Evolutionary conservation across 2,888 invertebrate species (phyloP), one percentile per base, ranked within the genome.

Genomic region (Nipponacmea schrenckii): DNA sequence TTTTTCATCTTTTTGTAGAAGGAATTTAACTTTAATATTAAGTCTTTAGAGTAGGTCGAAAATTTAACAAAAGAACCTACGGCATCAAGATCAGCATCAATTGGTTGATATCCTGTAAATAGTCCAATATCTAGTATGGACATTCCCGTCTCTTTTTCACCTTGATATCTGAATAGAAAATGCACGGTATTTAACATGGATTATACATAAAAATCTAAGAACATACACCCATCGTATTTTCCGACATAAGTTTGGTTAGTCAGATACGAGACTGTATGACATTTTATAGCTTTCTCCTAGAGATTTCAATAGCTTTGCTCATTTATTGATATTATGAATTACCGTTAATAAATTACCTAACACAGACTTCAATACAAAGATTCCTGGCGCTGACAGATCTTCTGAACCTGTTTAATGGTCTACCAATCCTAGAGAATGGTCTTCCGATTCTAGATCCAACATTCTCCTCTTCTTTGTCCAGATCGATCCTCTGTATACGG

Each of bases 111-210:
- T 10, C 82, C 84, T 0, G 83, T 84, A 48, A 83, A 80, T 14
- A 84, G 68, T 3, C 83, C 83, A 31, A 81, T 76, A 68, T 81
- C 80, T 1, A 84, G 68, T 7, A 83, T 77, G 0, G 82, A 79
- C 84, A 84, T 84, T 10, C 83, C 84, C 48, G 79, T 72, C 26
- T 76, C 78, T 17, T 71, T 62, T 14, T 75, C 73, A 5, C 81
- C 79, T 12, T 72, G 69, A 66, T 78, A 80, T 27, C 80, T 81
- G 71, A 10, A 76, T 63, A 17, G 24, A 27, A 44, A 64, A 31
- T n/a, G 10, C 39, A 8, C 10, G 39, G 10, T 8, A 39, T 8
- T 39, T 5, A 39, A 39, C 10, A 39, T 5, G 10, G 39, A 5
- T 39, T 39, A 10, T 39, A 39, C 39, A 39, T 39, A 8, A 39